These are phyloP conservation scores for Hyphantria cunea DNA, from an alignment of 1,140 invertebrate species.

Conservation along the genomic window DNA sequence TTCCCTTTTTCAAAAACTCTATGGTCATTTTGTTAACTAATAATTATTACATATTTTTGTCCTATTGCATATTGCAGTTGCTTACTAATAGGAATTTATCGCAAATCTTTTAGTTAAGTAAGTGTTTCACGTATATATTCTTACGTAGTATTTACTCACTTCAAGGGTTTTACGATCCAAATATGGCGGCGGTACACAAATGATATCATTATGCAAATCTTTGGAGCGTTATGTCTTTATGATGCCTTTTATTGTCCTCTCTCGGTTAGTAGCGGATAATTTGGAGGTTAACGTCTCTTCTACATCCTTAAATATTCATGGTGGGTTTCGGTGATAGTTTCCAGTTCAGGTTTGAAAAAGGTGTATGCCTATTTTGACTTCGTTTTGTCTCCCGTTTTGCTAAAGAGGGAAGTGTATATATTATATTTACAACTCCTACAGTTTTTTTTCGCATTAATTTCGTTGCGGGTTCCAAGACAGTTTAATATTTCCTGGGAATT, in stretches of 20 bases:
- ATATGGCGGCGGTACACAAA: conserved; percentile 1
- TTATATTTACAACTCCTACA: too few relatives aligned
- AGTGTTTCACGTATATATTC: not conserved
- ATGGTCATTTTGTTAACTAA: not conserved
- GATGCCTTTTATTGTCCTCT: conserved; percentile 3
- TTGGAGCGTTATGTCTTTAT: conserved; percentile 5
- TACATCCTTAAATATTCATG: not conserved
- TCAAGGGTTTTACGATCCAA: conserved; percentile 3
- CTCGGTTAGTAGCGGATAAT: conserved; percentile 8
- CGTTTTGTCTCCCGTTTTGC: too few relatives aligned
- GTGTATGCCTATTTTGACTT: too few relatives aligned
- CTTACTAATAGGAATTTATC: too few relatives aligned
- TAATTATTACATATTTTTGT: too few relatives aligned
- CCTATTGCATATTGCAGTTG: too few relatives aligned
- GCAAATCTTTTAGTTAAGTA: not conserved
- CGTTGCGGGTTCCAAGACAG: too few relatives aligned
- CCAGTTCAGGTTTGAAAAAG: not conserved
- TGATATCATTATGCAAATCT: conserved; percentile 24
- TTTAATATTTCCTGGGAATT: too few relatives aligned
- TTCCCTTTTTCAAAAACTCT: too few relatives aligned
- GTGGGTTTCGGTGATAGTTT: not conserved
- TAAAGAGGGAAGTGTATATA: too few relatives aligned
- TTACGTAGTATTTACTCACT: conserved; percentile 2
- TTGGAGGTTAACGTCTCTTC: not conserved
- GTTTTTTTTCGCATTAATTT: too few relatives aligned